Evolutionary conservation across 1,140 invertebrate species (phyloP), one percentile per base, ranked within the genome.

Genomic region (Whitmania pigra): DNA sequence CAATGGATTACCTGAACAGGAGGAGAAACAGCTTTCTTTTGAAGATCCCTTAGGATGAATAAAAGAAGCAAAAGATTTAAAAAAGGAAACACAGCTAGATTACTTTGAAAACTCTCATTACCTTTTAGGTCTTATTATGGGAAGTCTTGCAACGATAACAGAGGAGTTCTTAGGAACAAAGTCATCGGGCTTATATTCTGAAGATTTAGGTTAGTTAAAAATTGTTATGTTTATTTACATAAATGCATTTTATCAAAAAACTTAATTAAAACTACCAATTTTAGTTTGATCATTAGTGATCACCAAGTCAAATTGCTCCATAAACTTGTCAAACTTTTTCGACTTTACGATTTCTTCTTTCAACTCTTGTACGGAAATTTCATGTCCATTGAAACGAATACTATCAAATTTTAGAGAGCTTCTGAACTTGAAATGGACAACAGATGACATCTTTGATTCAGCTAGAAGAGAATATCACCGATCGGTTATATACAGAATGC

Each of bases 371-470:
- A 63, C 57, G 1, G 57, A 63, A 18, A 63, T 63, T 63, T 63
- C 57, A 25, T 22, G 29, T 63, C 57, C 57, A 18, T 22, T 63
- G 29, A 63, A 63, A 22, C 22, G 29, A 20, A 63, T 22, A 25
- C 22, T 63, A 25, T 63, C 57, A 63, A 63, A 63, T 31, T 63
- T 31, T 31, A 63, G 11, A 63, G 22, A 25, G 29, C 57, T 63
- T 31, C 29, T 63, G 57, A 63, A 63, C 29, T 63, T 63, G 57
- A 63, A 63, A 31, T 63, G 57, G 29, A 63, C 57, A 63, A 31
- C 29, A 13, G 57, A 63, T 31, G 57, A 25, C 57, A 63, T 63
- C 22, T 63, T 63, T 63, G 57, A 3, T 63, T 63, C 43, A 49
- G 13, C 15, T 49, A 17, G 11, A 49, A 49, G 15, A 7, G 43